These are phyloP conservation scores for Barypeithes pellucidus DNA, from an alignment of 2,888 invertebrate genomes.

Conservation along the genomic window DNA sequence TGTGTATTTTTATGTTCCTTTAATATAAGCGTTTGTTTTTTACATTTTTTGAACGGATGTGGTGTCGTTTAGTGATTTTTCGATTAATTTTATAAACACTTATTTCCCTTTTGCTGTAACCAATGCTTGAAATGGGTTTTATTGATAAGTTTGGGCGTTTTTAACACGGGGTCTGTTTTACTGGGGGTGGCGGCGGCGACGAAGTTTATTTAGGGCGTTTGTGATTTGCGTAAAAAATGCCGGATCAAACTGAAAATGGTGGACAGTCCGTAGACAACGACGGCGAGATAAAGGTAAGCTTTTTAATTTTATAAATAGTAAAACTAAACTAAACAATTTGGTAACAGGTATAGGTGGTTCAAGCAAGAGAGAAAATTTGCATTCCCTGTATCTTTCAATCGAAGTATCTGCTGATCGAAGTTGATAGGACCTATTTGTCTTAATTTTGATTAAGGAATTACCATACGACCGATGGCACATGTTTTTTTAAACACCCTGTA, in stretches of 20 bases:
- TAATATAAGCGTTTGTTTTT: constrained; percentile 1
- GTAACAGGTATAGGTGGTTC: too few species aligned
- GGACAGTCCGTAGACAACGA: not conserved
- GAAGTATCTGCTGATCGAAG: too few species aligned
- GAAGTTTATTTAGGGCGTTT: not conserved
- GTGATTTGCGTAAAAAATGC: not conserved
- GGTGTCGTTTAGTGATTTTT: not conserved
- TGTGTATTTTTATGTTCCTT: constrained; percentile 12
- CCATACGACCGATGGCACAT: too few species aligned
- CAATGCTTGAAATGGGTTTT: not conserved
- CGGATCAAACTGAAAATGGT: constrained; percentile 12
- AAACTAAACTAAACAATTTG: not conserved
- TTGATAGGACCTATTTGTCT: too few species aligned
- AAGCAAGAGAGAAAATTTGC: too few species aligned
- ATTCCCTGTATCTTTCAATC: too few species aligned
- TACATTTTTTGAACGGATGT: not conserved
- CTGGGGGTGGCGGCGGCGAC: not conserved
- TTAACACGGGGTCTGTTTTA: not conserved
- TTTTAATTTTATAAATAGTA: not conserved
- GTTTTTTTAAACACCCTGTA: not conserved
- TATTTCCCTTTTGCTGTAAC: not conserved
- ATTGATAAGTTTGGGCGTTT: not conserved
- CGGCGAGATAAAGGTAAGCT: constrained; percentile 2
- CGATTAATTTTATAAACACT: not conserved
- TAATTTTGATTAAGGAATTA: too few species aligned